phyloP scores from a whole-genome alignment of 2,888 invertebrate species.

The Cyrtodaria siliqua region DNA sequence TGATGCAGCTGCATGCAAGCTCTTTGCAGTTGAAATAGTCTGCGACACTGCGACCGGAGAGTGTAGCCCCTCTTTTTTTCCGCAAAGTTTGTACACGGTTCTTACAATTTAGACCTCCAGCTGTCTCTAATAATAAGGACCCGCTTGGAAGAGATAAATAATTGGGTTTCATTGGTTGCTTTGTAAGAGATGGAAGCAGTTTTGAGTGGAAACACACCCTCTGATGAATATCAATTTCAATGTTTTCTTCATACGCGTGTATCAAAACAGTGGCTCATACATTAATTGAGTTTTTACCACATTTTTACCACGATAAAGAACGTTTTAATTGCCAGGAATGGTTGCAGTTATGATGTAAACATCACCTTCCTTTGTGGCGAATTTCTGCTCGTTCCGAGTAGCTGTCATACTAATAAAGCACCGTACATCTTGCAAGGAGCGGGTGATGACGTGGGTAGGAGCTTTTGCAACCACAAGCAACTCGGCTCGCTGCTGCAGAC shows the following conservation, averaged over 20 bases:
- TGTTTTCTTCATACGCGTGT: slow-evolving; percentile 49
- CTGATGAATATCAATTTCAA: slow-evolving; percentile 48
- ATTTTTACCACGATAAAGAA: slow-evolving; percentile 32
- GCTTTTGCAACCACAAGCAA: slow-evolving; percentile 27
- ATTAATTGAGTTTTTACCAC: slow-evolving; percentile 24
- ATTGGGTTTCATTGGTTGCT: slow-evolving; percentile 46
- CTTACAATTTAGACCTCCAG: slow-evolving; percentile 34
- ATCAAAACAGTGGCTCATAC: slow-evolving; percentile 11
- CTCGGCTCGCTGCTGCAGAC: slow-evolving; percentile 24
- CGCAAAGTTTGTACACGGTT: slow-evolving; percentile 24
- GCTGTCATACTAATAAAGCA: neutral
- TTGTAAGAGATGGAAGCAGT: slow-evolving; percentile 12
- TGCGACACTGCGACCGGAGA: slow-evolving; percentile 4
- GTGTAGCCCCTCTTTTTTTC: slow-evolving; percentile 19
- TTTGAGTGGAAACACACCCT: slow-evolving; percentile 23
- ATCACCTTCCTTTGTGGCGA: slow-evolving; percentile 3
- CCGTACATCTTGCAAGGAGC: slow-evolving; percentile 7
- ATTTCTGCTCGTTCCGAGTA: neutral
- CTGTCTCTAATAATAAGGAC: slow-evolving; percentile 48
- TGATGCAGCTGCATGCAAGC: slow-evolving; percentile 58
- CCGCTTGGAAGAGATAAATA: slow-evolving; percentile 72
- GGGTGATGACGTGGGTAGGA: slow-evolving; percentile 23
- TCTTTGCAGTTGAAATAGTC: slow-evolving; percentile 37
- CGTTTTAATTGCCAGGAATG: slow-evolving; percentile 50
- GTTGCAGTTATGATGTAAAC: slow-evolving; percentile 34